phyloP scores from a whole-genome alignment of 1,140 invertebrate genomes.

The Andricus grossulariae region DNA sequence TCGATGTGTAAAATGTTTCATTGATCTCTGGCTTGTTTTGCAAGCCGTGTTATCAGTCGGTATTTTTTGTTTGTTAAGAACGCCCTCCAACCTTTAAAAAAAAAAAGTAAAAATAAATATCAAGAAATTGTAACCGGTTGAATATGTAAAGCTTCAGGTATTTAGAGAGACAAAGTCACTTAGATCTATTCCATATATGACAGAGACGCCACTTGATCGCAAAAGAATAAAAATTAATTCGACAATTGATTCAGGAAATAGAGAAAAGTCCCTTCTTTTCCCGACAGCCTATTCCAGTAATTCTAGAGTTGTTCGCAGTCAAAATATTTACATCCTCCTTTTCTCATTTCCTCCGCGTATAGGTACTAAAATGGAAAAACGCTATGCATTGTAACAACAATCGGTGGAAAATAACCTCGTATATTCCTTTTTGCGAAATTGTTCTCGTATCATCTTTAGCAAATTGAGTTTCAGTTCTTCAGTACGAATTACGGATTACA shows the following conservation, averaged over 20 bases:
- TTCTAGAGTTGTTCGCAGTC: conserved; percentile 43
- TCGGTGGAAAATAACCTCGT: conserved; percentile 10
- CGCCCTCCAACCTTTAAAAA: conserved; percentile 5
- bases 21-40: not conserved
- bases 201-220: conserved; percentile 10
- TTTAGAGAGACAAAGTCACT: conserved; percentile 29
- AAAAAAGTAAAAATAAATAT: not conserved
- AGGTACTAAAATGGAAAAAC: conserved; percentile 3
- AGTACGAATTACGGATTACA: conserved; percentile 22
- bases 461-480: conserved; percentile 21
- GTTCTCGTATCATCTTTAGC: not conserved
- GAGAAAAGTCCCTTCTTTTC: not conserved
- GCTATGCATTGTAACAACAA: conserved; percentile 2
- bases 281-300: not conserved
- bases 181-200: conserved; percentile 28
- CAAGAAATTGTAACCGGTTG: not conserved
- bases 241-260: not conserved
- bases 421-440: not conserved
- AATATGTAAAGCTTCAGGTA: conserved; percentile 11
- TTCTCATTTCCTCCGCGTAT: not conserved
- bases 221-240: conserved; percentile 11
- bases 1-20: conserved; percentile 29
- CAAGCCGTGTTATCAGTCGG: conserved; percentile 24
- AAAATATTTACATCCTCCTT: conserved; percentile 60
- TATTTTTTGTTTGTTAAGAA: not conserved